A percentile compares a stretch with the other conserved stretches of the same genome.
These are phyloP conservation scores for Tenodera sinensis DNA, from an alignment of 2,888 invertebrate species.

Conservation along the genomic window DNA sequence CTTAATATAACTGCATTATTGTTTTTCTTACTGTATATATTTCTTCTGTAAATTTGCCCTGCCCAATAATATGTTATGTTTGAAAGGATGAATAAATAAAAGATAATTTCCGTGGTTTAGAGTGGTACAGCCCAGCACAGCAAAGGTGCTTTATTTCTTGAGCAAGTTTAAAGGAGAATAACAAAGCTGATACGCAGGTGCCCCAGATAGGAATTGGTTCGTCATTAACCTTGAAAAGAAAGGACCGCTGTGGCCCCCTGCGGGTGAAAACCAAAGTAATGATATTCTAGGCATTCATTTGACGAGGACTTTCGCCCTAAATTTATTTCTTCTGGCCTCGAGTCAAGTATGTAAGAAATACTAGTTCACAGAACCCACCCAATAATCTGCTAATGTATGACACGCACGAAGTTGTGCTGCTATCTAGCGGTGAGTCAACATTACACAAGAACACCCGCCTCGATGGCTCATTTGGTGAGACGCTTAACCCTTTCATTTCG, in stretches of 20 bases:
- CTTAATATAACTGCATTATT: no score
- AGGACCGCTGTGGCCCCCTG: not conserved
- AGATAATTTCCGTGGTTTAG: no score
- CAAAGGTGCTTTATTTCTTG: no score
- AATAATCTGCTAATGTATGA: not conserved
- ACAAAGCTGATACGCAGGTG: no score
- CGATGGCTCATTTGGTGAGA: no score
- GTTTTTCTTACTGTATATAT: no score
- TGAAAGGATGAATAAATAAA: no score
- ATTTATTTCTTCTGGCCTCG: not conserved
- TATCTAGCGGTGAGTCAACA: not conserved
- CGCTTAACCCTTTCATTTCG: no score
- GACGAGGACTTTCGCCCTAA: constrained; percentile 3
- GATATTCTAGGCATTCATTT: not conserved
- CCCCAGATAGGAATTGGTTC: not conserved
- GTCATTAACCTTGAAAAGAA: not conserved
- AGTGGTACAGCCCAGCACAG: no score
- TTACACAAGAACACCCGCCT: not conserved
- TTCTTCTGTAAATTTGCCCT: no score
- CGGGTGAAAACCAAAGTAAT: constrained; percentile 2
- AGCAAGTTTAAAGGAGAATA: no score
- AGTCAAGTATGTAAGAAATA: not conserved
- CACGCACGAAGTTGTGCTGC: not conserved
- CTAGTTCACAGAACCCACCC: constrained; percentile 1
- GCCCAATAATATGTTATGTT: no score